A percentile compares a stretch with the other conserved stretches of the same genome.
Conservation (phyloP, 2,888 invertebrate genomes). For the Zygogramma bicolorata region DNA sequence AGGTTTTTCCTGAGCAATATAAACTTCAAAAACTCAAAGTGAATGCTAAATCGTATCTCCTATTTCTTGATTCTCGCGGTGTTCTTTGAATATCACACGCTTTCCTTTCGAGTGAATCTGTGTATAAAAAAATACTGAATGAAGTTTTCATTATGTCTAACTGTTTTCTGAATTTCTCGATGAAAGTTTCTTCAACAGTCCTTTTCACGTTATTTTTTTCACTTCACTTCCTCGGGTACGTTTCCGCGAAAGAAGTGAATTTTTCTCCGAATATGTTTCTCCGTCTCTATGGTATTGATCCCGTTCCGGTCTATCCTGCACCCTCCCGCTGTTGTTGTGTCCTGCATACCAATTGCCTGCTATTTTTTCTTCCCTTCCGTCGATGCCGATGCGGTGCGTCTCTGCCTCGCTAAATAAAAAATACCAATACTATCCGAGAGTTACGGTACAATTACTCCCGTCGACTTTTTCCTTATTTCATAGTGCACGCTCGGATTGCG, state of each 20-base stretch:
- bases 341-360: conserved; percentile 75
- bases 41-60: no score
- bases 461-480: conserved; percentile 12
- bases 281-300: conserved; percentile 67
- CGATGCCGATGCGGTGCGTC: conserved; percentile 29
- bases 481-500: conserved; percentile 9
- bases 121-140: no score
- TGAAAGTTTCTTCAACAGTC: background rate
- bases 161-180: no score
- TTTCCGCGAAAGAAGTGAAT: conserved; percentile 56
- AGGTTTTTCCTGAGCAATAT: no score
- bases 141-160: no score
- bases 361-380: conserved; percentile 68
- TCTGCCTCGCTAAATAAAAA: conserved; percentile 62
- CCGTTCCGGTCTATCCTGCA: conserved; percentile 67
- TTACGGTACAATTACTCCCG: conserved; percentile 59
- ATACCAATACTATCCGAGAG: conserved; percentile 62
- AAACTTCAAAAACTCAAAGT: no score
- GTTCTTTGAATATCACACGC: no score
- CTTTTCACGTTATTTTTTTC: background rate
- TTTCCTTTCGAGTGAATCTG: no score
- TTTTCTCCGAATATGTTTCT: conserved; percentile 64
- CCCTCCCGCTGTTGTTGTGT: conserved; percentile 68
- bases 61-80: no score
- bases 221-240: conserved; percentile 18